Conservation (phyloP, 1,140 invertebrate species). For the Ladona fulva region DNA sequence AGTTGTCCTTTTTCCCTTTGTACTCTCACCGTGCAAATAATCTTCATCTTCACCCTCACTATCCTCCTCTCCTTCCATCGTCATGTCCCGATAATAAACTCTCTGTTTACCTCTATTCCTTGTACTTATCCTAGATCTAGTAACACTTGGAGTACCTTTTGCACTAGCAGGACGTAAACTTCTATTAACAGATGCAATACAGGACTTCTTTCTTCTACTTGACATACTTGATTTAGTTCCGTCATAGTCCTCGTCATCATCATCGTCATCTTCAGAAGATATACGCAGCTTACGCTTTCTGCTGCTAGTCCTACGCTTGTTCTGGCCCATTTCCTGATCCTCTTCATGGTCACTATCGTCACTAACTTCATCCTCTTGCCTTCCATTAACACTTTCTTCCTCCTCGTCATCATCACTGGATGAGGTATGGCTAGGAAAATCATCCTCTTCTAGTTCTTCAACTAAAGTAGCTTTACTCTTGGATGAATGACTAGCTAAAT, state of each 20-base stretch:
- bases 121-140: neutral
- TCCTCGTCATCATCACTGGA: conserved; percentile 27
- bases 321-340: conserved; percentile 16
- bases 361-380: conserved; percentile 18
- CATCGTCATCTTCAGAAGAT: conserved; percentile 19
- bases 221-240: neutral
- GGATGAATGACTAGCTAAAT: conserved; percentile 19
- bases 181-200: neutral
- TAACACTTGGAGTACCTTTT: neutral
- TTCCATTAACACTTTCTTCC: conserved; percentile 20
- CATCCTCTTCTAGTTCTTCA: conserved; percentile 28
- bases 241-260: conserved; percentile 16
- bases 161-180: neutral
- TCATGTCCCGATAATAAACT: conserved; percentile 29
- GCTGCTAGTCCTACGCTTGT: conserved; percentile 23
- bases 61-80: conserved; percentile 28
- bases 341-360: neutral
- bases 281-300: neutral
- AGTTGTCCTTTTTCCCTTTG: conserved; percentile 21
- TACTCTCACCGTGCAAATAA: conserved; percentile 1
- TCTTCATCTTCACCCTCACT: conserved; percentile 29
- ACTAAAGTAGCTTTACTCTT: conserved; percentile 22
- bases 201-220: conserved; percentile 12
- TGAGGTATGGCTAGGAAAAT: conserved; percentile 14
- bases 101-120: neutral